phyloP scores from a whole-genome alignment of 2,113 vertebrate genomes.

The Alouatta palliata region DNA sequence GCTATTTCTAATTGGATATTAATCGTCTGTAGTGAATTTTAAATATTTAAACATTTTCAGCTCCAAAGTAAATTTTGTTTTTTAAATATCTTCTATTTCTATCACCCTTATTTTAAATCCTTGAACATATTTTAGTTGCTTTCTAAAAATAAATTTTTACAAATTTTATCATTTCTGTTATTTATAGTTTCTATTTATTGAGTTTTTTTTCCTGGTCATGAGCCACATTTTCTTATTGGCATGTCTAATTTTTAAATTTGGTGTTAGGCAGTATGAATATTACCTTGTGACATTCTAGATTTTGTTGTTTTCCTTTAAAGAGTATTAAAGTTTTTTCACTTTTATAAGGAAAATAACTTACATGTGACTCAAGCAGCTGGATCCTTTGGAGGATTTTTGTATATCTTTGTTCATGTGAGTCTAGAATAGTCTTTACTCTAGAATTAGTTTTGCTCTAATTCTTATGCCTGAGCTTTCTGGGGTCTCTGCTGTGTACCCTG shows the following conservation, averaged over 20 bases:
- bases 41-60: not conserved
- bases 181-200: not conserved
- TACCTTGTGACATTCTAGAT: not conserved
- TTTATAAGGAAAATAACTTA: not conserved
- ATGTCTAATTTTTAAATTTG: not conserved
- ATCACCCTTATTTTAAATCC: not conserved
- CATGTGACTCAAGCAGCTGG: not conserved
- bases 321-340: not conserved
- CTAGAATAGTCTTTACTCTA: not conserved
- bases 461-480: not conserved
- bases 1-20: not conserved
- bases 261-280: not conserved
- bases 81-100: not conserved
- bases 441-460: not conserved
- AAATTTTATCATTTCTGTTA: not conserved
- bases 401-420: not conserved
- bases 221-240: not conserved
- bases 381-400: too few relatives aligned
- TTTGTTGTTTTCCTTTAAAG: not conserved
- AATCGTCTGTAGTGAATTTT: not conserved
- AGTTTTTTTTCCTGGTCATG: not conserved
- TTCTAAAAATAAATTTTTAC: not conserved
- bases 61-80: not conserved
- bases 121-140: not conserved
- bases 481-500: not conserved